These are phyloP conservation scores for Parotocinclus haroldoi DNA, from an alignment of 2,797 vertebrate species.

Conservation along the genomic window DNA sequence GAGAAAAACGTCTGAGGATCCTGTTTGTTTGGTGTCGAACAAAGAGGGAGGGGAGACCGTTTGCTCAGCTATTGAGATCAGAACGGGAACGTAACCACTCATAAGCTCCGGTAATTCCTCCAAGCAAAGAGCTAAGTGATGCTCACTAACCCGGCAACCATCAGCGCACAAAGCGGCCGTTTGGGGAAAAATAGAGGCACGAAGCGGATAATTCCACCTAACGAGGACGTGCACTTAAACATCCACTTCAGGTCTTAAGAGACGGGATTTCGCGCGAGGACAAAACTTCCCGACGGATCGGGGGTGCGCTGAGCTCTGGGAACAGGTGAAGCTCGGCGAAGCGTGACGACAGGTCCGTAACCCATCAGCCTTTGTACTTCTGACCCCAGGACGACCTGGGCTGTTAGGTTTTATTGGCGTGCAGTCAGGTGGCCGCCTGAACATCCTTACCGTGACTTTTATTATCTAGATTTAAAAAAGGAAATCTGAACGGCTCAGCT, in stretches of 20 bases:
- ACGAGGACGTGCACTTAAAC: too few relatives aligned
- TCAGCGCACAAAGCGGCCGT: not conserved
- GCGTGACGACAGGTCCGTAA: slow-evolving; percentile 4
- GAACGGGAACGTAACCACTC: slow-evolving; percentile 19
- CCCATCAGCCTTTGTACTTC: slow-evolving; percentile 12
- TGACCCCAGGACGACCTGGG: slow-evolving; percentile 14
- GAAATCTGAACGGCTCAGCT: too few relatives aligned
- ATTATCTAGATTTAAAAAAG: too few relatives aligned
- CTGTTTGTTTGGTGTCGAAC: too few relatives aligned
- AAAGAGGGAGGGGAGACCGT: too few relatives aligned
- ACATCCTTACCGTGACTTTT: too few relatives aligned
- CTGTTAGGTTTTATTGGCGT: not conserved
- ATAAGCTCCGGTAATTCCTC: slow-evolving; percentile 33
- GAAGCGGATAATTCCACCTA: too few relatives aligned
- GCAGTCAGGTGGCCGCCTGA: not conserved
- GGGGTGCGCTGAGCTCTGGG: slow-evolving; percentile 2
- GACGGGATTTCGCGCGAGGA: too few relatives aligned
- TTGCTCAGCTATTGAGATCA: too few relatives aligned
- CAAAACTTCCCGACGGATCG: slow-evolving; percentile 14
- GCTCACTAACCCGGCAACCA: slow-evolving; percentile 29
- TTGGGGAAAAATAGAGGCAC: not conserved
- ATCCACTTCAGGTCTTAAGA: too few relatives aligned
- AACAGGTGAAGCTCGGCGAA: slow-evolving; percentile 30
- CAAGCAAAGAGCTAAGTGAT: slow-evolving; percentile 14
- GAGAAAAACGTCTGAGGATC: too few relatives aligned